phyloP scores from a whole-genome alignment of 2,797 vertebrate genomes.

The Pitangus sulphuratus region DNA sequence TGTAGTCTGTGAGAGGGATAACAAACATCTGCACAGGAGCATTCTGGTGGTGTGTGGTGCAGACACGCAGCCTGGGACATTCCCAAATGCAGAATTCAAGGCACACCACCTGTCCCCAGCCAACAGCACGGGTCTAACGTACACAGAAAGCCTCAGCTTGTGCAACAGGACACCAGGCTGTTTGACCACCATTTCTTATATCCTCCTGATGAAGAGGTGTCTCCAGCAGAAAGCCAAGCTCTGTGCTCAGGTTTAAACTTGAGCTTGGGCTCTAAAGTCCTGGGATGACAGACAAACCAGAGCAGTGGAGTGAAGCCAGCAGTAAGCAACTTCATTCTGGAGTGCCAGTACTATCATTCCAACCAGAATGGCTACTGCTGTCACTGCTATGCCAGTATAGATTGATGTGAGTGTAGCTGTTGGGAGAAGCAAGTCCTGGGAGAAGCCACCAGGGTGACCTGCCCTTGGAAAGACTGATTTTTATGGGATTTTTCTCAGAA shows the following conservation, averaged over 20 bases:
- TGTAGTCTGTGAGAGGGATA: not conserved
- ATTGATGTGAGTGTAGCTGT: not conserved
- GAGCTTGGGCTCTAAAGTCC: not conserved
- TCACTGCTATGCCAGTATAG: fast-evolving
- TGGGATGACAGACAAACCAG: not conserved
- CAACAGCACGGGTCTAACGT: not conserved
- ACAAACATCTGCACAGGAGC: not conserved
- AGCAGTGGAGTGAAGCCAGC: fast-evolving
- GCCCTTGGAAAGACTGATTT: not conserved
- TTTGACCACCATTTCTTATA: not conserved
- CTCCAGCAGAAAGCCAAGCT: not conserved
- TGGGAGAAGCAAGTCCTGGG: not conserved
- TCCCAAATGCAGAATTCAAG: not conserved
- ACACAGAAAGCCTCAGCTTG: not conserved
- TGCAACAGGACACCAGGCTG: not conserved
- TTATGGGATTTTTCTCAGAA: not conserved
- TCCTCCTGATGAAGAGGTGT: not conserved
- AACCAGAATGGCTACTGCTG: not conserved
- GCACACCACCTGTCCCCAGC: not conserved
- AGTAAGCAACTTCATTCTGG: not conserved
- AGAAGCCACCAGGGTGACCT: not conserved
- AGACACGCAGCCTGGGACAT: not conserved
- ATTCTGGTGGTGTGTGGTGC: not conserved
- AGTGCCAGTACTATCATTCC: not conserved
- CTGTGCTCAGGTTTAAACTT: not conserved